phyloP scores from a whole-genome alignment of 2,113 vertebrate genomes.

The Poeciliopsis retropinna region DNA sequence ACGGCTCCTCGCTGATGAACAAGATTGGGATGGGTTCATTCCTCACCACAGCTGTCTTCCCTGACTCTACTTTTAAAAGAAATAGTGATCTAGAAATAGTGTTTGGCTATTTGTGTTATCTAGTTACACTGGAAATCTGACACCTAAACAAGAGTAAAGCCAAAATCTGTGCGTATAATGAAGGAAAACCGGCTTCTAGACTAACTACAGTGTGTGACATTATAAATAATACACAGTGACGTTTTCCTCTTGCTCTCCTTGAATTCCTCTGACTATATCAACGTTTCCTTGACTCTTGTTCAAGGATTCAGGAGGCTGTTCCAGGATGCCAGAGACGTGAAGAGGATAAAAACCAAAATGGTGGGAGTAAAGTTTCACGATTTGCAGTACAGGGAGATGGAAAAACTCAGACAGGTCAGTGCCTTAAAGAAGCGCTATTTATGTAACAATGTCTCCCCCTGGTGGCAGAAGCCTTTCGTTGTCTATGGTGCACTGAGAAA shows the following conservation, averaged over 20 bases:
- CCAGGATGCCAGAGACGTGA: conserved; percentile 83
- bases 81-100: background rate
- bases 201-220: background rate
- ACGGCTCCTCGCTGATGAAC: too few species aligned
- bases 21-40: background rate
- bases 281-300: conserved; percentile 4
- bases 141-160: background rate
- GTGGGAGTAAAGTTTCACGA: conserved; percentile 71
- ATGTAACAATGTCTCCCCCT: background rate
- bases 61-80: background rate
- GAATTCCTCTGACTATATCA: background rate
- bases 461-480: background rate
- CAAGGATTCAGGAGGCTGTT: conserved; percentile 84
- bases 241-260: background rate
- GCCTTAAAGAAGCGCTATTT: too few species aligned
- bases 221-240: background rate
- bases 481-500: background rate
- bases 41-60: background rate
- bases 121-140: background rate
- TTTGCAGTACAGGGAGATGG: conserved; percentile 92
- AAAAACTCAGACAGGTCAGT: conserved; percentile 88
- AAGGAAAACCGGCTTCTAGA: background rate
- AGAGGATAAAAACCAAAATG: conserved; percentile 81
- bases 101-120: background rate
- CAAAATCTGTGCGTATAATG: background rate